phyloP scores from a whole-genome alignment of 2,888 invertebrate genomes.

The Limulus polyphemus region DNA sequence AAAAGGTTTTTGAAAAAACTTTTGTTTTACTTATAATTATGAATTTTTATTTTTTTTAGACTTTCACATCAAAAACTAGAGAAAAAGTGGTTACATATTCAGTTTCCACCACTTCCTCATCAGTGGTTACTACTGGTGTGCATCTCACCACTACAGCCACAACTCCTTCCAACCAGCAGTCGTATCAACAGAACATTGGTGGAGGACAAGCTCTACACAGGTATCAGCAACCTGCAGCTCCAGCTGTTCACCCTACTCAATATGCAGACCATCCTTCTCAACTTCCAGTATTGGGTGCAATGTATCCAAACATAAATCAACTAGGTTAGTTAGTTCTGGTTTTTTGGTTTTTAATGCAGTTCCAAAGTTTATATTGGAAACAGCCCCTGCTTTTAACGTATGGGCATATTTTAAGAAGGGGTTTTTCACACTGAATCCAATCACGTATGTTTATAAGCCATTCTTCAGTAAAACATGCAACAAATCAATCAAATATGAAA shows the following conservation, averaged over 20 bases:
- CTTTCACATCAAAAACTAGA: background rate
- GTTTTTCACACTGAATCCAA: too few relatives aligned
- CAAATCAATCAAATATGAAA: too few relatives aligned
- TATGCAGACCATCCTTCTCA: background rate
- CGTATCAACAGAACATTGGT: background rate
- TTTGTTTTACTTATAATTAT: too few relatives aligned
- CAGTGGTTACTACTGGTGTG: too few relatives aligned
- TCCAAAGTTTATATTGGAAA: too few relatives aligned
- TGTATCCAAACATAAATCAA: conserved; percentile 5
- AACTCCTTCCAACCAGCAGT: background rate
- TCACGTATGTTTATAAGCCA: too few relatives aligned
- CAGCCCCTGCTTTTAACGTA: too few relatives aligned
- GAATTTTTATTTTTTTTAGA: background rate
- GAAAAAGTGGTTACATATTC: background rate
- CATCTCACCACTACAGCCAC: background rate
- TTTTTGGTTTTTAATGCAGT: background rate
- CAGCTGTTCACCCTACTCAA: conserved; percentile 6
- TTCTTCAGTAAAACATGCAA: too few relatives aligned
- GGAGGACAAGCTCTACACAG: background rate
- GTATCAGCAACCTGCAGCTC: conserved; percentile 2
- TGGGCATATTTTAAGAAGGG: too few relatives aligned
- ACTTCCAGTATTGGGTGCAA: background rate
- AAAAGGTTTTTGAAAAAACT: too few relatives aligned
- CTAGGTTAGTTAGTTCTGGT: background rate
- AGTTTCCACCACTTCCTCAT: background rate